Evolutionary conservation across 2,113 vertebrate species (phyloP).

Genomic region (Coreoperca whiteheadi): DNA sequence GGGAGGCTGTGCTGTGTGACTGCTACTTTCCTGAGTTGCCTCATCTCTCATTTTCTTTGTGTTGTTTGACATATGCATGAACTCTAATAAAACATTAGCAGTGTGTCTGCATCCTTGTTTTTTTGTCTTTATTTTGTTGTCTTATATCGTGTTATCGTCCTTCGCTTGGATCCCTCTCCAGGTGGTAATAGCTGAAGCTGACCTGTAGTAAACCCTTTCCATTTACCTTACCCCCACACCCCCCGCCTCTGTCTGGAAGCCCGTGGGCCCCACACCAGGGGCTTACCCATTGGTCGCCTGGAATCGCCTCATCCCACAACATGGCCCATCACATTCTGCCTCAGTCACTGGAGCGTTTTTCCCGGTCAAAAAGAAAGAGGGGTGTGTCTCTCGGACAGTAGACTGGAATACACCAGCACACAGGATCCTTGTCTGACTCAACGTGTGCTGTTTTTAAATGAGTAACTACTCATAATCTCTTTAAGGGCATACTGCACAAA

Average conservation of each 20-base stretch:
- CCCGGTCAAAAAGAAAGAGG: constrained; percentile 67
- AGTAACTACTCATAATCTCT: neutral
- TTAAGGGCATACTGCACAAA: neutral
- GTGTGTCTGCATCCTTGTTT: constrained; percentile 61
- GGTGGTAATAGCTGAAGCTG: constrained; percentile 47
- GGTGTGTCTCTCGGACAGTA: constrained; percentile 56
- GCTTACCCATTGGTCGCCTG: constrained; percentile 85
- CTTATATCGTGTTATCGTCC: neutral
- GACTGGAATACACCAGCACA: constrained; percentile 30
- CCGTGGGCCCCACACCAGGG: constrained; percentile 61
- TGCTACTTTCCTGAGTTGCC: constrained; percentile 80
- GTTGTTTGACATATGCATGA: constrained; percentile 92
- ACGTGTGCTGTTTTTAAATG: constrained; percentile 19
- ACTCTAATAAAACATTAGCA: constrained; percentile 88
- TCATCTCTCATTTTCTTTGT: constrained; percentile 79
- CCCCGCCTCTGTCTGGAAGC: constrained; percentile 42
- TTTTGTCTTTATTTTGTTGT: neutral
- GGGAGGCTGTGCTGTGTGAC: constrained; percentile 62
- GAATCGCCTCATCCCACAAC: constrained; percentile 89
- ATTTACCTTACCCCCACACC: constrained; percentile 65
- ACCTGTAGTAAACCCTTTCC: constrained; percentile 80
- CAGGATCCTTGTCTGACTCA: constrained; percentile 24
- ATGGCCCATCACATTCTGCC: constrained; percentile 73
- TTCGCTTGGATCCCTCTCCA: constrained; percentile 5
- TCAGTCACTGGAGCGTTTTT: constrained; percentile 64